These are phyloP conservation scores for Xerus inauris DNA, from an alignment of 2,113 vertebrate genomes.

Conservation along the genomic window DNA sequence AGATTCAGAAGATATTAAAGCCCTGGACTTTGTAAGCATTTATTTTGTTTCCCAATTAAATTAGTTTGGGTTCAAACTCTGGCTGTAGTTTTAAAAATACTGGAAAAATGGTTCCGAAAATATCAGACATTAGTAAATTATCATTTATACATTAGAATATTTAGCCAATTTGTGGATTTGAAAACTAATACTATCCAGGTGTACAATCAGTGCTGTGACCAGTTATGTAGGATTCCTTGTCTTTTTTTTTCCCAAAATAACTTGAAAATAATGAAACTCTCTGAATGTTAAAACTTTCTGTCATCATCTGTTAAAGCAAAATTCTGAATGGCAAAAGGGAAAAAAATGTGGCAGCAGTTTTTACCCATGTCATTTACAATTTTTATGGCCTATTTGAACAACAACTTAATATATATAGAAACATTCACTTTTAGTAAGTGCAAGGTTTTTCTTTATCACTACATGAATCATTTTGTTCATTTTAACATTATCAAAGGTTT, in stretches of 20 bases:
- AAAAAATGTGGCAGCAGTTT: neutral
- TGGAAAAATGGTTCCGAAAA: conserved; percentile 4
- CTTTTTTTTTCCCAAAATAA: neutral
- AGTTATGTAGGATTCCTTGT: neutral
- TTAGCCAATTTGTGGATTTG: conserved; percentile 22
- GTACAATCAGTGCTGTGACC: neutral
- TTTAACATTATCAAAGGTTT: conserved; percentile 86
- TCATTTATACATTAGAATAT: neutral
- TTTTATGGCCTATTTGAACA: conserved; percentile 52
- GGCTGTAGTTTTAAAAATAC: conserved; percentile 5
- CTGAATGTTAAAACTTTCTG: conserved; percentile 47
- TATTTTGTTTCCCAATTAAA: conserved; percentile 33
- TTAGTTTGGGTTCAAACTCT: neutral
- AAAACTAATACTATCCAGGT: conserved; percentile 18
- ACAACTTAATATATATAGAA: conserved; percentile 49
- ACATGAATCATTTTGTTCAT: conserved; percentile 57
- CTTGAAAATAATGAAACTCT: conserved; percentile 45
- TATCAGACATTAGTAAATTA: conserved; percentile 19
- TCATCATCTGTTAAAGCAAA: conserved; percentile 57
- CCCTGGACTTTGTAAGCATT: neutral
- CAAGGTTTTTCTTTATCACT: conserved; percentile 58
- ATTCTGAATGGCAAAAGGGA: conserved; percentile 34
- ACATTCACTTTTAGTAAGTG: conserved; percentile 53
- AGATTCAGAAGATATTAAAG: conserved; percentile 57
- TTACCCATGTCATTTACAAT: conserved; percentile 58